Base-by-base conservation (phyloP, 2,888 invertebrate genomes). In the Nomada lathburiana region DNA sequence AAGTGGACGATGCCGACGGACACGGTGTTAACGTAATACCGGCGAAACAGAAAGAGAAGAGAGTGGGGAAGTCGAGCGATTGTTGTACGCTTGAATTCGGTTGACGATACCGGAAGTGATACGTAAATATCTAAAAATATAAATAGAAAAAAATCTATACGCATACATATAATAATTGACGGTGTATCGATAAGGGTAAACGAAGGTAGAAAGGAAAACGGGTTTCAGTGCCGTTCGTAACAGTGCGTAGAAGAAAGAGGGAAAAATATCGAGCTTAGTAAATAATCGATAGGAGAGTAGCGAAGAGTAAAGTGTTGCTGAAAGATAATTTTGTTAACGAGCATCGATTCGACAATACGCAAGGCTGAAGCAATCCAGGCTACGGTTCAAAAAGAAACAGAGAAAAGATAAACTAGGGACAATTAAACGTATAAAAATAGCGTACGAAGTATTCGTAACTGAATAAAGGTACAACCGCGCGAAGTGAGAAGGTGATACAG, bases 251-350 rank as follows among this genome's bases (percentile, higher is more conserved):
- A 20, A n/a, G n/a, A 9, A 53, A 7, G 36, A 5, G 0, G 7
- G 36, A 36, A 5, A 72, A 64, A 71, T 71, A 74, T 81, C 81
- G 81, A 78, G 81, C 81, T 81, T 78, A 78, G 78, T 74, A 78
- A 74, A 62, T 70, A 74, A 75, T 64, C 52, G 70, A 36, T 36
- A 63, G 18, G 52, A 44, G 11, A 65, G 23, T 57, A n/a, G 29
- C n/a, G 11, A 44, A 68, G 18, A 23, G 36, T 52, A 2, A 47
- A 57, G 64, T 57, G 72, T 47, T 47, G 20, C 20, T 2, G 11
- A 47, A 20, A 47, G 47, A 70, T 80, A 76, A 47, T 82, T 80
- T 80, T 80, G 80, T 59, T 80, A 75, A 59, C 69, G 59, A 70
- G 29, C 67, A 63, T 62, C 78, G 65, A 74, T 52, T 68, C 81